Evolutionary conservation across 2,888 invertebrate species (phyloP), one percentile per base, ranked within the genome.

Genomic region (Mamestra brassicae): DNA sequence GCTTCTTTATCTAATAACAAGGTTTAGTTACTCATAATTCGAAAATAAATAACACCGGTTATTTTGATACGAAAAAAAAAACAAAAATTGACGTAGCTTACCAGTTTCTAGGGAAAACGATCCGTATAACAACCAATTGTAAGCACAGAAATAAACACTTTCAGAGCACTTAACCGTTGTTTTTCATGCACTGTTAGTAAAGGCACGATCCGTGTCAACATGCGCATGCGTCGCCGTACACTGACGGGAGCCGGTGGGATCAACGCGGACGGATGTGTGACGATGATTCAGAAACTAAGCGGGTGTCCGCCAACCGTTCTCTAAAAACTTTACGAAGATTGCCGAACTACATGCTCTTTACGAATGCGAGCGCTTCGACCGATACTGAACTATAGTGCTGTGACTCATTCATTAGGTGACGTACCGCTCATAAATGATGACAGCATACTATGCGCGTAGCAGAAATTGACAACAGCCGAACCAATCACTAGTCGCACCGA

Each of bases 101-200:
- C 91, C 90, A 74, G 62, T 81, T 76, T 73, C 74, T 66, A 80
- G 42, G 83, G 67, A 84, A 86, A 87, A 88, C 80, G 80, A 88
- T 90, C 90, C 89, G 84, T 87, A 87, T 72, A 79, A 80, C 72
- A 83, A 75, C 63, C 79, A 78, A 71, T 78, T 83, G 72, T 84
- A 87, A 83, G 84, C 89, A 91, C 91, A 88, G 84, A 87, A 87
- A 86, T 88, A 86, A 90, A 88, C 92, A 93, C 92, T 90, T 87
- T 85, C 86, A 87, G 86, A 89, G 86, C 94, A 93, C 92, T 88
- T 81, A 91, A 93, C 92, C 88, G 91, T 93, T 92, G 88, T 92
- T 89, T 82, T 91, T 92, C 93, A 94, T 91, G 93, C 94, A 94
- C 95, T 93, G 92, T 92, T 93, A 92, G 89, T 86, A 91, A 85